A percentile compares a stretch with the other conserved stretches of the same genome.
phyloP scores from a whole-genome alignment of 2,113 vertebrate genomes.

The Phodopus roborovskii region DNA sequence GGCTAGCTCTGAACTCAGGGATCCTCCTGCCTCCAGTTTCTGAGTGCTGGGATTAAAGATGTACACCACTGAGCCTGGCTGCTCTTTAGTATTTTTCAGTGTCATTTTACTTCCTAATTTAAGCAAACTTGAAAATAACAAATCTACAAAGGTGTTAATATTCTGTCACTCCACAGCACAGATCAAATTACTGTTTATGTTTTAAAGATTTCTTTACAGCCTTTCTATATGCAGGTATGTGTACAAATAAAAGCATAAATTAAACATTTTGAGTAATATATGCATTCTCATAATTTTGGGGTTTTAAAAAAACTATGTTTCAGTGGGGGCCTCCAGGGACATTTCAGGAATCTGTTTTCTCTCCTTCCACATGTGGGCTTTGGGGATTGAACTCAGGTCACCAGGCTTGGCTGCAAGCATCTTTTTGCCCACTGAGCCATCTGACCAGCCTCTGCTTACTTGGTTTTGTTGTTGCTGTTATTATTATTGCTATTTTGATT shows the following conservation, averaged over 20 bases:
- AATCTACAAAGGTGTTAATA: slow-evolving; percentile 11
- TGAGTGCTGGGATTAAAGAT: background rate
- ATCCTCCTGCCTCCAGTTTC: background rate
- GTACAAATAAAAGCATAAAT: background rate
- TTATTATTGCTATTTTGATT: background rate
- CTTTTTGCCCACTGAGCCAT: background rate
- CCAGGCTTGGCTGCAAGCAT: no score
- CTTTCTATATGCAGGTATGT: background rate
- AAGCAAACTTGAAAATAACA: background rate
- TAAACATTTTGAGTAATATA: background rate
- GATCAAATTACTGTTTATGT: slow-evolving; percentile 17
- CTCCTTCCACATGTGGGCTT: background rate
- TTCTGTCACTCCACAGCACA: background rate
- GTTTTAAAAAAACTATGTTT: background rate
- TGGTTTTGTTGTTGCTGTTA: background rate
- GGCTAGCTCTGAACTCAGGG: no score
- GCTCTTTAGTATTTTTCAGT: slow-evolving; percentile 39
- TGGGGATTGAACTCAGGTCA: background rate
- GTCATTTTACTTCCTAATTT: slow-evolving; percentile 7
- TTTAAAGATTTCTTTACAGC: slow-evolving; percentile 14
- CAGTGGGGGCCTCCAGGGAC: background rate
- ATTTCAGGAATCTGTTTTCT: background rate
- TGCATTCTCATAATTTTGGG: background rate
- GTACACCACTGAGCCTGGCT: background rate
- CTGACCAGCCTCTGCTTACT: background rate